Evolutionary conservation across 2,113 vertebrate species (phyloP), one percentile per base, ranked within the genome.

Genomic region (Pithys albifrons): DNA sequence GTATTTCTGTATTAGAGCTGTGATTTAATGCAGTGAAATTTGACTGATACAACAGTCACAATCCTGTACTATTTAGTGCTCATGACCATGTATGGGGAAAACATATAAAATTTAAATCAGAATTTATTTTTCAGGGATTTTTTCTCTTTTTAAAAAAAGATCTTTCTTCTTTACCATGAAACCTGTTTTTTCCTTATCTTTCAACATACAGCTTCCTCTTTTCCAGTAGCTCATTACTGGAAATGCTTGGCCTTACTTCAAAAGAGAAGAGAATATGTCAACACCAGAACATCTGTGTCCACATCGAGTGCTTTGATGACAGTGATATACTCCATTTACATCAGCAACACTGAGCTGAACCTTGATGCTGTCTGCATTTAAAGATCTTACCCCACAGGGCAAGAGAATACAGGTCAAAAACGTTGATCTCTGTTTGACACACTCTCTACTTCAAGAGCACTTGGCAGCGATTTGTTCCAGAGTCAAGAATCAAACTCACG

Each of bases 311-410:
- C 91, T 96, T 95, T 94, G 92, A 96, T 96, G 95, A 96, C 92
- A 94, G 90, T 89, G 88, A 96, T 93, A 88, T 61, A 93, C 92
- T 93, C 76, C 83, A 92, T 96, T 96, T 97, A 93, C 88, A 96
- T 96, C 83, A 82, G 86, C 89, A 94, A 89, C 95, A 92, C 73
- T 23, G 83, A 91, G 80, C 83, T 92, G 88, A 96, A 95, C 88
- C 91, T 93, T 91, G 85, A 93, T 95, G 83, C 86, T 91, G 93
- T 89, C 91, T 95, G 85, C 96, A 91, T 96, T 92, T 95, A 93
- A 92, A 97, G 93, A 92, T 92, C 88, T 96, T 93, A 93, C 92
- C 93, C 95, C 91, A 95, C 88, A 96, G 90, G 92, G 92, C 95
- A 97, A 89, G 57, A 85, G 83, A 96, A 96, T 91, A 71, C 90